These are phyloP conservation scores for Cygnus olor DNA, from an alignment of 2,797 vertebrate species.

Conservation along the genomic window DNA sequence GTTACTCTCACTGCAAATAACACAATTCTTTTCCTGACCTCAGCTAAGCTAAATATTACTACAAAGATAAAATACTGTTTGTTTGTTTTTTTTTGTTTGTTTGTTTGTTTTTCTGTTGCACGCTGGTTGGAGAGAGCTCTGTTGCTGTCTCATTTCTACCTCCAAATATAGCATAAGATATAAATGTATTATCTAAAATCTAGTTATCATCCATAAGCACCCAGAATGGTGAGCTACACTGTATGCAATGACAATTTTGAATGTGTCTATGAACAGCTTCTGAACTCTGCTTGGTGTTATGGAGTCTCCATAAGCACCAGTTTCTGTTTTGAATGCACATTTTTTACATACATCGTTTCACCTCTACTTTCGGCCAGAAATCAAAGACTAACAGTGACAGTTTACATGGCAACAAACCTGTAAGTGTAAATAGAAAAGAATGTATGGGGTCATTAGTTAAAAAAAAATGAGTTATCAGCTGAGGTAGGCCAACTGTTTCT, in stretches of 20 bases:
- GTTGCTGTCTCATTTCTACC: neutral
- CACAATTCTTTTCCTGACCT: neutral
- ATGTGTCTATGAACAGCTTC: neutral
- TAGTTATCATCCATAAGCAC: neutral
- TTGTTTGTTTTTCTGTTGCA: neutral
- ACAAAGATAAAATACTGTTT: neutral
- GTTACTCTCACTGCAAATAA: neutral
- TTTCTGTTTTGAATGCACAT: neutral
- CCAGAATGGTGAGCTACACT: neutral
- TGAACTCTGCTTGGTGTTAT: neutral
- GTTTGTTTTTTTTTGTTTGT: no score
- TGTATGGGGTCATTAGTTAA: neutral
- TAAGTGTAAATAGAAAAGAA: constrained; percentile 23
- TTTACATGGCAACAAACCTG: neutral
- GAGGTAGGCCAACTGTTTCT: neutral
- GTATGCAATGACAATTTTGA: neutral
- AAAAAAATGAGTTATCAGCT: neutral
- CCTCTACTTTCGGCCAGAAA: neutral
- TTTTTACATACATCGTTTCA: neutral
- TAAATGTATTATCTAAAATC: neutral
- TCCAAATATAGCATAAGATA: neutral
- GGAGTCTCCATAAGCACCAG: neutral
- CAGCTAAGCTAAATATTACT: neutral
- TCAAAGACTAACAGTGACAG: neutral
- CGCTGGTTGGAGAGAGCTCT: neutral